Conservation (phyloP, 2,113 vertebrate genomes). For the Dendrocopos noguchii region DNA sequence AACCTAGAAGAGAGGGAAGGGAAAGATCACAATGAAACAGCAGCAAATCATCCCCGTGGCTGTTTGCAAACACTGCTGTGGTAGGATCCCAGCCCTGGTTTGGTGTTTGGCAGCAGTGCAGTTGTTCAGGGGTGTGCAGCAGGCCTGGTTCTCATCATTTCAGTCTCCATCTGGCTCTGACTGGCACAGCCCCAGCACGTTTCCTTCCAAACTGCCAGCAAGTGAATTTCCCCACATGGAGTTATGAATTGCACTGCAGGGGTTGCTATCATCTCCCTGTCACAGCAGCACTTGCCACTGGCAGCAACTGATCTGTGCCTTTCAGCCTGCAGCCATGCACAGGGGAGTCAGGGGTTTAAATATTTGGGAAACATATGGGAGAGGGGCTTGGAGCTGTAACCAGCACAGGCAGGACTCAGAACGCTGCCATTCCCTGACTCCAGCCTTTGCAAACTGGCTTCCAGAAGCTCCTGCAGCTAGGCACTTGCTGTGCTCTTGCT, state of each 20-base stretch:
- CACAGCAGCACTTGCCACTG: not conserved
- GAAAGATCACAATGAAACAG: conserved; percentile 20
- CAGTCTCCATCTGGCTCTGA: conserved; percentile 48
- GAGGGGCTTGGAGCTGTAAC: not conserved
- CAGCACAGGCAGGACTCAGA: not conserved
- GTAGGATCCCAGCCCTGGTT: not conserved
- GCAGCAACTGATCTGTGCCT: not conserved
- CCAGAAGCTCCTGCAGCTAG: not conserved
- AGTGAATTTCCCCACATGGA: conserved; percentile 43
- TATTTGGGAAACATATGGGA: not conserved
- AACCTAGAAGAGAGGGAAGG: conserved; percentile 79
- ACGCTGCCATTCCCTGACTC: not conserved
- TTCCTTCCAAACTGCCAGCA: not conserved
- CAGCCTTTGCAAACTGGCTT: not conserved
- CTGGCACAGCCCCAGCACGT: not conserved
- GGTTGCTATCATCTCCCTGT: not conserved
- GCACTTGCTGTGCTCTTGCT: not conserved
- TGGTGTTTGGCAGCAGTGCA: not conserved
- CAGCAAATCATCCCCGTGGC: not conserved
- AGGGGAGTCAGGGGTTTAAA: not conserved
- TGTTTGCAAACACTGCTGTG: not conserved
- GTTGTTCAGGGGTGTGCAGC: conserved; percentile 28
- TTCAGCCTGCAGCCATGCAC: not conserved
- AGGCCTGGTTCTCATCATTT: conserved; percentile 29
- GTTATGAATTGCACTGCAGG: conserved; percentile 21